Evolutionary conservation across 2,888 invertebrate genomes (phyloP).

Genomic region (Acanthopleura granulata): DNA sequence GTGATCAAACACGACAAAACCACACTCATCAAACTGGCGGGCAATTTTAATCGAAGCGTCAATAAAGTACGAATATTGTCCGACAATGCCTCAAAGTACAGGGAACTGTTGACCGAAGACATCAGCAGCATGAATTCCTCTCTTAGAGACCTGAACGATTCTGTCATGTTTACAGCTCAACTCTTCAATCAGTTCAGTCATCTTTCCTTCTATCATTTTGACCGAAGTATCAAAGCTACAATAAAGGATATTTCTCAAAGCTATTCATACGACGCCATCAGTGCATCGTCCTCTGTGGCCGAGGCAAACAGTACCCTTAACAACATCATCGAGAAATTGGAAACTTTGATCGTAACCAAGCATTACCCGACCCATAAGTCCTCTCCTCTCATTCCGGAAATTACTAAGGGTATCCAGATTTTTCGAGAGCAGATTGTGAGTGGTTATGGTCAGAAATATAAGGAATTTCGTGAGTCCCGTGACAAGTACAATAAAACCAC

Average conservation of each 20-base stretch:
- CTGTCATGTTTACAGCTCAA: conserved; percentile 8
- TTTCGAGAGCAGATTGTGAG: conserved; percentile 10
- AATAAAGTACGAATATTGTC: neutral
- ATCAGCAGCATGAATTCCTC: conserved; percentile 3
- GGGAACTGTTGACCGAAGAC: neutral
- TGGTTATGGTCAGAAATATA: conserved; percentile 18
- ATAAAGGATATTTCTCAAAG: conserved; percentile 15
- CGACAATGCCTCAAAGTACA: neutral
- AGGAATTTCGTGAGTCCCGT: conserved; percentile 1
- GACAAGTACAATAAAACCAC: conserved; percentile 17
- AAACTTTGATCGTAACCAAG: conserved; percentile 1
- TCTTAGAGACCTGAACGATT: conserved; percentile 3
- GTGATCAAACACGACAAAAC: neutral
- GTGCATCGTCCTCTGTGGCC: neutral
- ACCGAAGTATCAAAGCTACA: conserved; percentile 1
- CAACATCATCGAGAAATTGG: conserved; percentile 14
- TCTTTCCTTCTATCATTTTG: conserved; percentile 1
- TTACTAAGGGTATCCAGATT: conserved; percentile 1
- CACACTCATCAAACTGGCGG: conserved; percentile 7
- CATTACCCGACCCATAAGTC: conserved; percentile 7
- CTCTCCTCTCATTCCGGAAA: neutral
- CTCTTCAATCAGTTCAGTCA: conserved; percentile 1
- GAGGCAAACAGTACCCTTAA: conserved; percentile 6
- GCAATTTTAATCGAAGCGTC: neutral
- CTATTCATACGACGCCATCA: conserved; percentile 1